Conservation (phyloP, 2,888 invertebrate species). For the Gonocerus acuteangulatus region DNA sequence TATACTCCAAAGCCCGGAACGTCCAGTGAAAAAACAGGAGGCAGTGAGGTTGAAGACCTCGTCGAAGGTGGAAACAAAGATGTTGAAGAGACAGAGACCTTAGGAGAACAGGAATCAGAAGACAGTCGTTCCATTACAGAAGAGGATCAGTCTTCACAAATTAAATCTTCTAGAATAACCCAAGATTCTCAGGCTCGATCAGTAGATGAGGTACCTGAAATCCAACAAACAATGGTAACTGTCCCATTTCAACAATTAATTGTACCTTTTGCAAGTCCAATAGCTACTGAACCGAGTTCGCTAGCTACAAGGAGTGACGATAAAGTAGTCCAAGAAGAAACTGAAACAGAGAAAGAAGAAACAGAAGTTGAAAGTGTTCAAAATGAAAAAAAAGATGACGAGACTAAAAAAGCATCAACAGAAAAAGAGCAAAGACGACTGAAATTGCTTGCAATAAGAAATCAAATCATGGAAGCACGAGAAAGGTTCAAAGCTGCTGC, state of each 20-base stretch:
- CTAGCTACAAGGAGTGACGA: no score
- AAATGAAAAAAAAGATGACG: neutral
- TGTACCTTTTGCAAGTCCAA: no score
- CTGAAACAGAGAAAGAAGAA: neutral
- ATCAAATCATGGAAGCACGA: slow-evolving; percentile 9
- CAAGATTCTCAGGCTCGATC: neutral
- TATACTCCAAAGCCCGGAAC: neutral
- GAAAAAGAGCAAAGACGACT: slow-evolving; percentile 12
- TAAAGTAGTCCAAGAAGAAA: no score
- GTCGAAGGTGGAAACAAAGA: neutral
- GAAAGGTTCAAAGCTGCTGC: slow-evolving; percentile 3
- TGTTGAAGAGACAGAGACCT: neutral
- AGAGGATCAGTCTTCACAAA: neutral
- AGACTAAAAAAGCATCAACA: neutral
- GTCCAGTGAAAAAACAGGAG: no score
- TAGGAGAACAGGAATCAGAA: neutral
- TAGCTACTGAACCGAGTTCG: no score
- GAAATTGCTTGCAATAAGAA: neutral
- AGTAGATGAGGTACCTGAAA: neutral
- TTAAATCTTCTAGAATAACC: neutral
- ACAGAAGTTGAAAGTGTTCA: neutral
- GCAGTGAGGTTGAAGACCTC: neutral
- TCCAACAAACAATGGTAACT: no score
- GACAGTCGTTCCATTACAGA: neutral
- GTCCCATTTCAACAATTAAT: no score